phyloP scores from a whole-genome alignment of 2,797 vertebrate genomes.

The Glossophaga mutica region DNA sequence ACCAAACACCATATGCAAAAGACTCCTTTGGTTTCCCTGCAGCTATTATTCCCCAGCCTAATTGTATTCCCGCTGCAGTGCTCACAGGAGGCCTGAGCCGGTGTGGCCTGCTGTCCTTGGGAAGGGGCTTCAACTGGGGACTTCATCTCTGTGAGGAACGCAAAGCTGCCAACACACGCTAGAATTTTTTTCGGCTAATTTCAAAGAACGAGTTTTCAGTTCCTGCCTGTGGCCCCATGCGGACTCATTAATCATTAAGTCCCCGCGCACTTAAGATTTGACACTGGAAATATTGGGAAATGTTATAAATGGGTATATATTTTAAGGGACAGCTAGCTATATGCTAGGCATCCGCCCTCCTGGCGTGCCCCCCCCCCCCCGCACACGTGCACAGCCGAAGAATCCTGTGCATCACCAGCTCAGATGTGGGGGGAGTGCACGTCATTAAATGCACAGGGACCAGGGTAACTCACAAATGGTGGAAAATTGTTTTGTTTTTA shows the following conservation, averaged over 20 bases:
- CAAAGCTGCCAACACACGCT: constrained; percentile 53
- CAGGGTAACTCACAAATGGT: constrained; percentile 74
- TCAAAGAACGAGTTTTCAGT: constrained; percentile 78
- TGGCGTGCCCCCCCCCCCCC: too few relatives aligned
- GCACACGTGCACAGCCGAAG: not conserved
- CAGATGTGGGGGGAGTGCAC: constrained; percentile 63
- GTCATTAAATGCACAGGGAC: constrained; percentile 63
- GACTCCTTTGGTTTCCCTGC: constrained; percentile 75
- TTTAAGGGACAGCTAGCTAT: not conserved
- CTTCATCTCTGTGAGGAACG: constrained; percentile 37
- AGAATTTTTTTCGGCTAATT: constrained; percentile 73
- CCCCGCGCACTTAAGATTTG: constrained; percentile 68
- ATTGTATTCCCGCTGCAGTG: constrained; percentile 65
- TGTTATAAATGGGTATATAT: constrained; percentile 10
- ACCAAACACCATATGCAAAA: constrained; percentile 78
- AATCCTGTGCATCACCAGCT: constrained; percentile 65
- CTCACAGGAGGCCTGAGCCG: constrained; percentile 41
- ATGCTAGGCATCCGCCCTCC: not conserved
- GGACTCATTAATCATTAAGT: constrained; percentile 76
- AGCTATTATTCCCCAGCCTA: constrained; percentile 69
- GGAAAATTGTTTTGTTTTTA: constrained; percentile 79
- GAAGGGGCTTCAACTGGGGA: constrained; percentile 67
- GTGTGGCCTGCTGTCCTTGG: constrained; percentile 73
- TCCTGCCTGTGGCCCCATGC: constrained; percentile 74
- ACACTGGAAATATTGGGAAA: constrained; percentile 63